Conservation (phyloP, 2,888 invertebrate species). For the Hetaerina titia region DNA sequence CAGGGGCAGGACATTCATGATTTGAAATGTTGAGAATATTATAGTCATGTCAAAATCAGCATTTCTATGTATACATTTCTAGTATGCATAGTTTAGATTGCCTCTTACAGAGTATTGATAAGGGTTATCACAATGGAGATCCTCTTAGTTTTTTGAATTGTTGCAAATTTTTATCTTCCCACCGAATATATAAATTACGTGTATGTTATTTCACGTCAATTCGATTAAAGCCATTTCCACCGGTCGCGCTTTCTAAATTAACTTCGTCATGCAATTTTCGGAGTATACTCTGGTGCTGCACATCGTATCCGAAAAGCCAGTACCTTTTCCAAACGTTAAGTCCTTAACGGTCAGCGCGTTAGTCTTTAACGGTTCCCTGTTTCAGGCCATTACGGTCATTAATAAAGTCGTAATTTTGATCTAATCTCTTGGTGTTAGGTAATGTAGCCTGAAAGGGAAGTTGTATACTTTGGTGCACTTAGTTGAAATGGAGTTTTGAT, state of each 20-base stretch:
- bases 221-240: background rate
- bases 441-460: slow-evolving; percentile 14
- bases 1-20: too few species aligned
- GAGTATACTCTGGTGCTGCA: background rate
- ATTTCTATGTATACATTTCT: too few species aligned
- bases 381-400: slow-evolving; percentile 6
- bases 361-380: background rate
- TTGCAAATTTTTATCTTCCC: background rate
- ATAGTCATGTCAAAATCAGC: too few species aligned
- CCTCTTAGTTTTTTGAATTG: too few species aligned
- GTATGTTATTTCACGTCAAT: background rate
- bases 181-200: background rate
- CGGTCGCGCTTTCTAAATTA: background rate
- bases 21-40: too few species aligned
- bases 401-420: slow-evolving; percentile 35
- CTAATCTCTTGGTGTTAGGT: background rate
- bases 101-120: too few species aligned
- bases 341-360: background rate
- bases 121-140: too few species aligned
- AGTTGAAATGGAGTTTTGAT: slow-evolving; percentile 22
- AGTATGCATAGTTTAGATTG: too few species aligned
- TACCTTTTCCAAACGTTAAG: background rate
- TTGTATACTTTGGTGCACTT: slow-evolving; percentile 10
- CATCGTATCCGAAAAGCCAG: background rate
- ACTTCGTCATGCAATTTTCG: background rate